Evolutionary conservation across 2,113 vertebrate genomes (phyloP).

Genomic region (Synodontis membranacea): DNA sequence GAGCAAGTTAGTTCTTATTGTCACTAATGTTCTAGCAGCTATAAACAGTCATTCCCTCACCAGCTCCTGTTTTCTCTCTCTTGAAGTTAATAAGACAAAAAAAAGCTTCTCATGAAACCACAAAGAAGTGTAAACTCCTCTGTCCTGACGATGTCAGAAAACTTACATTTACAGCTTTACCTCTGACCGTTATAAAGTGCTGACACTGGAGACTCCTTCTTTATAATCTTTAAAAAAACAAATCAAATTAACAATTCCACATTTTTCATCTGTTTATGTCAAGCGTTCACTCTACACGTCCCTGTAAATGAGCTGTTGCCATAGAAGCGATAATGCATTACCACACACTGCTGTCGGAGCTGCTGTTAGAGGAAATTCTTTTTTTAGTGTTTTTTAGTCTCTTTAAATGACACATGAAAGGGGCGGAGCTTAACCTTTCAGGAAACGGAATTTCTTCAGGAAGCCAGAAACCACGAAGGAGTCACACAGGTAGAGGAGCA

Average conservation of each 20-base stretch:
- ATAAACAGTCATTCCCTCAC: background rate
- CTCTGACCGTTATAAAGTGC: background rate
- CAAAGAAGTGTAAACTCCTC: background rate
- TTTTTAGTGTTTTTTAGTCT: too few species aligned
- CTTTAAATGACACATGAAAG: background rate
- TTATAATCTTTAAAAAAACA: background rate
- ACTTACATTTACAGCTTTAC: background rate
- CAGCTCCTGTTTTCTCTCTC: background rate
- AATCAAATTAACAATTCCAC: too few species aligned
- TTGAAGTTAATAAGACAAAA: too few species aligned
- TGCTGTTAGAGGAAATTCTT: background rate
- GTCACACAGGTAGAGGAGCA: slow-evolving; percentile 96
- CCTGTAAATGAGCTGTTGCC: background rate
- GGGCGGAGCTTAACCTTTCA: slow-evolving; percentile 82
- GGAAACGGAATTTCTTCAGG: slow-evolving; percentile 90
- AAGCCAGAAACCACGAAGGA: slow-evolving; percentile 92
- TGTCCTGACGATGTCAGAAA: background rate
- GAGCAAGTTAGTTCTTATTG: background rate
- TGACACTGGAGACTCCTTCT: background rate
- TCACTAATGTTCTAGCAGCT: background rate
- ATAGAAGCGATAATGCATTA: background rate
- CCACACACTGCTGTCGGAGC: background rate
- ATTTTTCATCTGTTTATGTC: background rate
- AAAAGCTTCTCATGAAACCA: background rate
- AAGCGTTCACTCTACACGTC: background rate